Evolutionary conservation across 2,797 vertebrate species (phyloP).

Genomic region (Nannoperca obscura): DNA sequence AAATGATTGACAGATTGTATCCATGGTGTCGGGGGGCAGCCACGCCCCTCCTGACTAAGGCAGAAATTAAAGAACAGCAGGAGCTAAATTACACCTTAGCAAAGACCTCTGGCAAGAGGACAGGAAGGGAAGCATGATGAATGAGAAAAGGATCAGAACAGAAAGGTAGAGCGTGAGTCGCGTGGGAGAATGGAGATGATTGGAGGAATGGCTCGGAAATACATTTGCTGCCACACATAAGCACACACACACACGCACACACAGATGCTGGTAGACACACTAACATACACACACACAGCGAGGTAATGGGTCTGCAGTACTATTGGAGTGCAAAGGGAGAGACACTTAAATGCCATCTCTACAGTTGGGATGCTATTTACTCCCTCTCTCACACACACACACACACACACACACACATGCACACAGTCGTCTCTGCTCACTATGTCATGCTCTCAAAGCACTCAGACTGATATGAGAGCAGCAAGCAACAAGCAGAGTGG

Average conservation of each 20-base stretch:
- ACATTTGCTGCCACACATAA: conserved; percentile 62
- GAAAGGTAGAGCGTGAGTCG: conserved; percentile 77
- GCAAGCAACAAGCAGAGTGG: conserved; percentile 68
- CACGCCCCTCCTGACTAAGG: conserved; percentile 81
- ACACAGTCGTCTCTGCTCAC: conserved; percentile 57
- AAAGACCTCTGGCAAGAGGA: conserved; percentile 82
- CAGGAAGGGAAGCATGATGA: conserved; percentile 81
- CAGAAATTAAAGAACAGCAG: conserved; percentile 84
- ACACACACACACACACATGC: conserved; percentile 30
- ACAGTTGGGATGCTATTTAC: conserved; percentile 78
- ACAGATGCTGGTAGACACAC: conserved; percentile 41
- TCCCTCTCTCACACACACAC: conserved; percentile 39
- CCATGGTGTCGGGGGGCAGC: conserved; percentile 79
- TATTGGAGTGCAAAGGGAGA: conserved; percentile 77
- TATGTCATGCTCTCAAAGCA: conserved; percentile 77
- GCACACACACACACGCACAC: conserved; percentile 26
- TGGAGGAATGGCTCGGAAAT: conserved; percentile 76
- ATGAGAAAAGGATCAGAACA: conserved; percentile 76
- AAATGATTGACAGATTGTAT: conserved; percentile 85
- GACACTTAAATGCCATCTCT: conserved; percentile 82
- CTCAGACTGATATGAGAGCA: conserved; percentile 77
- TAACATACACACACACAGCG: conserved; percentile 42
- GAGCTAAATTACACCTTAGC: conserved; percentile 85
- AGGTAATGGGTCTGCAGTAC: conserved; percentile 79
- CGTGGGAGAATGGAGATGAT: conserved; percentile 77